Base-by-base conservation (phyloP, 2,797 vertebrate species). In the Dromococcyx pavoninus region DNA sequence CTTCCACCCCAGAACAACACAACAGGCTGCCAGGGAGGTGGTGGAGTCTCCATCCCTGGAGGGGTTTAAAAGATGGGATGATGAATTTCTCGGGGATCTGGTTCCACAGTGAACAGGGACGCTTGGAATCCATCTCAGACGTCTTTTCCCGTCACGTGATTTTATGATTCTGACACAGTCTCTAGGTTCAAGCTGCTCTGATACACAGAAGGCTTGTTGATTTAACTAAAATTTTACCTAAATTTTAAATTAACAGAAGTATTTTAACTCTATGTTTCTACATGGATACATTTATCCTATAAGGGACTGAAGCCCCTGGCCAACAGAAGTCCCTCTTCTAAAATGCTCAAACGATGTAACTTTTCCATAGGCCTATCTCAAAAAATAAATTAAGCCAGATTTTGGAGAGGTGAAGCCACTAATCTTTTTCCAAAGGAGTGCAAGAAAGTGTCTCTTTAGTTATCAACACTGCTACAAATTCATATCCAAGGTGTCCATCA, bases 361-460 rank as follows among this genome's bases (percentile, higher is more conserved):
- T 51, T 35, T 6, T 9, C 11, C 9, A 3, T 17, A 22, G 2
- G 13, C 8, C 22, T 33, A 3, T 39, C 61, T 46, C 0, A 0
- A 46, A 58, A 62, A 51, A 54, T 23, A 53, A 7, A 50, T 15
- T 23, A 44, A 23, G 18, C 37, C 35, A 28, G 17, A 16, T 18
- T 83, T 62, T 56, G 33, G 23, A 2, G 30, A 32, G 27, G 19
- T 46, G 35, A 50, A 89, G 23, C 13, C 60, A 46, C 32, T 54
- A 5, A 16, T 28, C 22, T 46, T 46, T 61, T 51, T 51, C 5
- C 67, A 72, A 79, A 82, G 41, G 41, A 50, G 44, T 12, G 22
- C 6, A 46, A 13, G 57, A n/a, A 51, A 9, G 27, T 25, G 5
- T 14, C 50, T 46, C 32, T 66, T 50, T 6, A 60, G 37, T 61